Evolutionary conservation across 1,140 invertebrate genomes (phyloP).

Genomic region (Battus philenor): DNA sequence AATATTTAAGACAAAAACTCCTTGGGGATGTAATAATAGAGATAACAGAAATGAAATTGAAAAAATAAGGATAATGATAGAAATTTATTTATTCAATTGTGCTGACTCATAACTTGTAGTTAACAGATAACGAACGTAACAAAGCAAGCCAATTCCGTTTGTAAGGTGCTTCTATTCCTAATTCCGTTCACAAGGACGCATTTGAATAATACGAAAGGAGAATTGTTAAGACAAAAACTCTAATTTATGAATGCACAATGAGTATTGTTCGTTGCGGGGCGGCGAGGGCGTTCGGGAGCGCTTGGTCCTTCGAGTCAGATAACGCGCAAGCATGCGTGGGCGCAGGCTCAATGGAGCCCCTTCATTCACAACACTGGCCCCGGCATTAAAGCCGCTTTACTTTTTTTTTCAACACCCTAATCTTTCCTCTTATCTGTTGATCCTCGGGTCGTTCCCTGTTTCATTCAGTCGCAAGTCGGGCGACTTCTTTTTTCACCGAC

Average conservation of each 20-base stretch:
- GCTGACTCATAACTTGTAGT: too few species aligned
- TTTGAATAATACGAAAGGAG: conserved; percentile 61
- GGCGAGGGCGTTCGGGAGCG: conserved; percentile 22
- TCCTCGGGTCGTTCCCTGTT: conserved; percentile 66
- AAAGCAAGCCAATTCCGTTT: too few species aligned
- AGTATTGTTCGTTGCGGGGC: conserved; percentile 45
- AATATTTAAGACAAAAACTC: too few species aligned
- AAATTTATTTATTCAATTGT: too few species aligned
- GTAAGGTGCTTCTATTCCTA: conserved; percentile 39
- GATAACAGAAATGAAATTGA: too few species aligned
- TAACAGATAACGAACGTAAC: too few species aligned
- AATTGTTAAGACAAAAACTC: conserved; percentile 49
- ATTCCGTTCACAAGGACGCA: conserved; percentile 41
- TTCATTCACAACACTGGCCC: conserved; percentile 71
- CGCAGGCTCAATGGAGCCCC: conserved; percentile 64
- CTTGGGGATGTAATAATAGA: too few species aligned
- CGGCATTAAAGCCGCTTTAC: conserved; percentile 67
- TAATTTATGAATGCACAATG: conserved; percentile 49
- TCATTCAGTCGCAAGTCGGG: conserved; percentile 65
- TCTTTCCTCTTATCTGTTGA: conserved; percentile 69
- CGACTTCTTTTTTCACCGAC: conserved; percentile 72
- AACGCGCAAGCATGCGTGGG: conserved; percentile 55
- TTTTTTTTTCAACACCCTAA: conserved; percentile 69
- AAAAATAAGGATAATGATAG: too few species aligned
- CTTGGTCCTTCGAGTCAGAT: conserved; percentile 23